These are phyloP conservation scores for Pherbina coryleti DNA, from an alignment of 2,888 invertebrate species.

Conservation along the genomic window DNA sequence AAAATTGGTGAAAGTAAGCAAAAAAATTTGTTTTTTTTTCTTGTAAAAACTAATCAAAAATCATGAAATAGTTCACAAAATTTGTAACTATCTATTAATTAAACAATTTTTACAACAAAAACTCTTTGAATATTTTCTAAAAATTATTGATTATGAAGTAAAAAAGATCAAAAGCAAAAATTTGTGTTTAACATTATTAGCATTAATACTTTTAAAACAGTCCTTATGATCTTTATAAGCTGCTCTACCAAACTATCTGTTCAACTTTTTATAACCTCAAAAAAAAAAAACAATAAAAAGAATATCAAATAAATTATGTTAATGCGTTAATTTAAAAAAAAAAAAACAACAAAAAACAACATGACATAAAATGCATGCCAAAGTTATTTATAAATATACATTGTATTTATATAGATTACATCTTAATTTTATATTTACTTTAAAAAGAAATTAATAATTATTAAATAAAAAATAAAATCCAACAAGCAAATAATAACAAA, in stretches of 20 bases:
- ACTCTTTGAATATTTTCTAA: not conserved
- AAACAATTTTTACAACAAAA: not conserved
- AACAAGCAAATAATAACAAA: not conserved
- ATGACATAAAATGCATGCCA: constrained; percentile 68
- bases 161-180: not conserved
- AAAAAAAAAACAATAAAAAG: constrained; percentile 25
- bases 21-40: not conserved
- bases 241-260: no score
- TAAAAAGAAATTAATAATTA: not conserved
- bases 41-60: not conserved
- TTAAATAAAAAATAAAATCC: not conserved
- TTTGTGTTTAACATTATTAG: not conserved
- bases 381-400: constrained; percentile 55
- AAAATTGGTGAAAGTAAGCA: not conserved
- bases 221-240: no score
- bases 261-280: not conserved
- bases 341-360: constrained; percentile 52
- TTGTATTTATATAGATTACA: constrained; percentile 30
- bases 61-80: not conserved
- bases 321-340: constrained; percentile 41
- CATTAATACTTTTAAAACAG: no score
- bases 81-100: no score
- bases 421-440: constrained; percentile 10
- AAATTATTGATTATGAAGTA: no score
- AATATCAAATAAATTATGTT: constrained; percentile 26